Evolutionary conservation across 1,140 invertebrate genomes (phyloP).

Genomic region (Adelges cooleyi): DNA sequence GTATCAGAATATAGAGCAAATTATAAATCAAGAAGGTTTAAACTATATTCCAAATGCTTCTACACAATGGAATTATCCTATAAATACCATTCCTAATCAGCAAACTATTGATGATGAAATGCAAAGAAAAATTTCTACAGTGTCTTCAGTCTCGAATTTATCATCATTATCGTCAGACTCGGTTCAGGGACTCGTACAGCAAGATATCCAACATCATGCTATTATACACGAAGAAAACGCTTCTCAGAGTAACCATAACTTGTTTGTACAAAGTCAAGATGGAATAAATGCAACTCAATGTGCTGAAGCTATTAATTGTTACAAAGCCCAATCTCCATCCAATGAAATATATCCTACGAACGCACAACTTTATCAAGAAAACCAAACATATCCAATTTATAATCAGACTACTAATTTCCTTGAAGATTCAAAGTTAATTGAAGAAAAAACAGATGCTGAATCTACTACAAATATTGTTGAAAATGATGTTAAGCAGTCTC

Average conservation of each 20-base stretch:
- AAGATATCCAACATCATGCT: slow-evolving; percentile 23
- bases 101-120: slow-evolving; percentile 15
- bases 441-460: not conserved
- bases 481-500: not conserved
- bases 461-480: not conserved
- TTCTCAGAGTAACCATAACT: slow-evolving; percentile 7
- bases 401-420: not conserved
- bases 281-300: not conserved
- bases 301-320: slow-evolving; percentile 1
- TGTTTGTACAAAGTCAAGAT: slow-evolving; percentile 1
- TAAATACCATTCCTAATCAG: not conserved
- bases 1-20: slow-evolving; percentile 4
- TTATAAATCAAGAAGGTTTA: slow-evolving; percentile 2
- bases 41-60: slow-evolving; percentile 5
- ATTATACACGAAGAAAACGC: slow-evolving; percentile 25
- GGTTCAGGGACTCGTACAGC: slow-evolving; percentile 9
- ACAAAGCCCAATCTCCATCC: not conserved
- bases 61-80: slow-evolving; percentile 5
- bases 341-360: not conserved
- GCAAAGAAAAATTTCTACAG: slow-evolving; percentile 29
- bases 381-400: slow-evolving; percentile 9
- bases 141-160: slow-evolving; percentile 24
- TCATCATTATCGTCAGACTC: slow-evolving; percentile 29
- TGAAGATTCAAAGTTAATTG: not conserved
- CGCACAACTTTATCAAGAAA: slow-evolving; percentile 1